Conservation (phyloP, 1,140 invertebrate species). For the Aphidius ervi region DNA sequence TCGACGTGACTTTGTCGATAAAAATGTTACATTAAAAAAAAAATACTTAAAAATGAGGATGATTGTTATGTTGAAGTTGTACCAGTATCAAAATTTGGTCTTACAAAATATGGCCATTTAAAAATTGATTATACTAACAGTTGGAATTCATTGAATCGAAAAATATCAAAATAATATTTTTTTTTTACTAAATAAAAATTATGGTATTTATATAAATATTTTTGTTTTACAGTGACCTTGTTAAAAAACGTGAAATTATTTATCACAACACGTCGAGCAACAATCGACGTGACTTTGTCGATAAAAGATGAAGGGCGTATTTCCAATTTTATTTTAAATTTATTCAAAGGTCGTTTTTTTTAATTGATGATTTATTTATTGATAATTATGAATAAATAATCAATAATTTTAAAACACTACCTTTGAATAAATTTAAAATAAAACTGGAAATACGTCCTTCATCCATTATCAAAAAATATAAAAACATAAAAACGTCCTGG, state of each 20-base stretch:
- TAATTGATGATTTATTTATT: too few relatives aligned
- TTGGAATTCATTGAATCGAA: constrained; percentile 65
- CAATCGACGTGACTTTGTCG: constrained; percentile 24
- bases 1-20: constrained; percentile 27
- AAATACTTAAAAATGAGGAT: constrained; percentile 28
- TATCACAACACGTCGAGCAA: constrained; percentile 31
- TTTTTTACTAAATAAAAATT: not conserved
- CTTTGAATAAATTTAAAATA: too few relatives aligned
- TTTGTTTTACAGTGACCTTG: not conserved
- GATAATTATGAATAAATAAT: constrained; percentile 20
- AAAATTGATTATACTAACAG: constrained; percentile 72
- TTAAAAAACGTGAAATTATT: constrained; percentile 34
- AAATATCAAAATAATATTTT: constrained; percentile 56
- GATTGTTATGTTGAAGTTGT: constrained; percentile 32
- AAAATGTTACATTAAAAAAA: constrained; percentile 21
- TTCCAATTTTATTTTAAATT: too few relatives aligned
- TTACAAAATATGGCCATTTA: constrained; percentile 66
- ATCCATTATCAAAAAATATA: too few relatives aligned
- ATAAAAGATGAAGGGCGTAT: too few relatives aligned
- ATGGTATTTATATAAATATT: too few relatives aligned
- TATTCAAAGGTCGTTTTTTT: too few relatives aligned
- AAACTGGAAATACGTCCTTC: too few relatives aligned
- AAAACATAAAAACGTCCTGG: too few relatives aligned
- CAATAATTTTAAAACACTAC: too few relatives aligned
- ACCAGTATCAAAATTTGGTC: constrained; percentile 51